Conservation (phyloP, 2,888 invertebrate species). For the Hoplodrina blanda region DNA sequence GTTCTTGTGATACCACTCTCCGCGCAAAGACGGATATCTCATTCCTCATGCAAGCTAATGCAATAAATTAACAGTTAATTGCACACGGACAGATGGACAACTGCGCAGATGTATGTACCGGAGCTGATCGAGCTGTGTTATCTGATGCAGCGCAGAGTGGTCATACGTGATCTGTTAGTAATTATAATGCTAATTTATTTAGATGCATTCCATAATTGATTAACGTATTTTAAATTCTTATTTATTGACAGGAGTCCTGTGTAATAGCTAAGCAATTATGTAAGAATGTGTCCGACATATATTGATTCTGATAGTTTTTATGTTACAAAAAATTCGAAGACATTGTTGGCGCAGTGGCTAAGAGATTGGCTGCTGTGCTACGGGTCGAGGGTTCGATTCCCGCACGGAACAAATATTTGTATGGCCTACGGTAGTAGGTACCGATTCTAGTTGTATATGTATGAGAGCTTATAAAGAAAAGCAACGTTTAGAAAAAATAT, state of each 20-base stretch:
- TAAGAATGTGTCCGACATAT: background rate
- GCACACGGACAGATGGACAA: slow-evolving; percentile 69
- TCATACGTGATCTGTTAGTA: slow-evolving; percentile 48
- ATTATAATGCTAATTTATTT: slow-evolving; percentile 43
- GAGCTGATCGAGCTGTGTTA: slow-evolving; percentile 37
- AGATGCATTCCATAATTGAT: slow-evolving; percentile 35
- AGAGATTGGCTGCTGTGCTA: too few species aligned
- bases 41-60: slow-evolving; percentile 77
- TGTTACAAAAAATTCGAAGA: background rate
- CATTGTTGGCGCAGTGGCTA: too few species aligned
- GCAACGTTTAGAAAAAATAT: too few species aligned
- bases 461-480: too few species aligned
- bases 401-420: too few species aligned
- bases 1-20: slow-evolving; percentile 66
- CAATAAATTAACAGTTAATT: slow-evolving; percentile 75
- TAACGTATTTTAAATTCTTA: background rate
- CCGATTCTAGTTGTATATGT: too few species aligned
- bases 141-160: slow-evolving; percentile 42
- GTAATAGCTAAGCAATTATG: slow-evolving; percentile 12
- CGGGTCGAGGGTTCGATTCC: too few species aligned
- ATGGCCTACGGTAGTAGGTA: too few species aligned
- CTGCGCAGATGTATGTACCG: slow-evolving; percentile 72
- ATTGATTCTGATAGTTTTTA: background rate
- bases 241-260: slow-evolving; percentile 1
- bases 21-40: slow-evolving; percentile 72